phyloP scores from a whole-genome alignment of 2,113 vertebrate genomes.

The Mixornis gularis region DNA sequence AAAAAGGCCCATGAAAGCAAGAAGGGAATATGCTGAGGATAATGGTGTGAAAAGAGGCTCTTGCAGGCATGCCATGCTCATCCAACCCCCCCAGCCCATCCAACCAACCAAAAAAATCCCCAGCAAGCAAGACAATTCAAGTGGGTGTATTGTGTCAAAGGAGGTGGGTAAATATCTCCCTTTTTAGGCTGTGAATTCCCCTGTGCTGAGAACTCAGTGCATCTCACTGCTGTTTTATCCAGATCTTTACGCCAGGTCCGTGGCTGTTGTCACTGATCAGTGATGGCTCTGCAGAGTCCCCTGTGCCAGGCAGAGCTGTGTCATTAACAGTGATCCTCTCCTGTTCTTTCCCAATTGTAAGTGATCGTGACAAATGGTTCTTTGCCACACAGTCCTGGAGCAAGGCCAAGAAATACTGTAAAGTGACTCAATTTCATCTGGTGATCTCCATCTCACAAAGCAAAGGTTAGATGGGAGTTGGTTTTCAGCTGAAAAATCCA shows the following conservation, averaged over 20 bases:
- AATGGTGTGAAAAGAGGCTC: neutral
- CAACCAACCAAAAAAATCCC: neutral
- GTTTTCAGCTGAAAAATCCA: neutral
- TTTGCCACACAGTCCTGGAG: neutral
- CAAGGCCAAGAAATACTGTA: neutral
- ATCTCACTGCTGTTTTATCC: fast-evolving
- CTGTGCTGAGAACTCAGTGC: neutral
- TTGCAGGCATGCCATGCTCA: neutral
- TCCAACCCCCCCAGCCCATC: neutral
- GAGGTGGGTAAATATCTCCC: neutral
- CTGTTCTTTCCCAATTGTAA: neutral
- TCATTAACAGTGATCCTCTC: neutral
- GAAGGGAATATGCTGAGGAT: neutral
- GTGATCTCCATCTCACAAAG: neutral
- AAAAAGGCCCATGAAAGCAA: neutral
- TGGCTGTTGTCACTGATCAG: neutral
- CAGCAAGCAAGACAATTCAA: neutral
- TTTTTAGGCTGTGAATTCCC: neutral
- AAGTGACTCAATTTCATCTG: conserved; percentile 3
- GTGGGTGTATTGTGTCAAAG: neutral
- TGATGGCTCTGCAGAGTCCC: neutral
- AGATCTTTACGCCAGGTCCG: fast-evolving
- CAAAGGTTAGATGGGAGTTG: neutral
- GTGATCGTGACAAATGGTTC: neutral
- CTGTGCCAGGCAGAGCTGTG: neutral